These are phyloP conservation scores for Myrmecobius fasciatus DNA, from an alignment of 2,113 vertebrate genomes.

Conservation along the genomic window DNA sequence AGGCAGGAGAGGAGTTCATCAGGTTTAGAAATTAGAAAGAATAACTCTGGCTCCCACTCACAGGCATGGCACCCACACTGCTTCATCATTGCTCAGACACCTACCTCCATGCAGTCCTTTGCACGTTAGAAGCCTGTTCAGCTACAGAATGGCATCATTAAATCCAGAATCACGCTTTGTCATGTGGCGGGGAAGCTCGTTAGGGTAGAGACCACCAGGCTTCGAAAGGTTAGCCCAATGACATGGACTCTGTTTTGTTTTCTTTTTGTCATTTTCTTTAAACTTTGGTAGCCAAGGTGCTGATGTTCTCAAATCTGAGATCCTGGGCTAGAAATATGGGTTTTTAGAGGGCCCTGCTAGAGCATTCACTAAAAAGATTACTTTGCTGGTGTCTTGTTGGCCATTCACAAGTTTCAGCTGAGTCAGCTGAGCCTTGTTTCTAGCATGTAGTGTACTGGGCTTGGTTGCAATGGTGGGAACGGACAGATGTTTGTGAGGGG, in stretches of 20 bases:
- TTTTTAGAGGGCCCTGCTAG: conserved; percentile 32
- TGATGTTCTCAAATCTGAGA: conserved; percentile 7
- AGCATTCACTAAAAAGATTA: conserved; percentile 28
- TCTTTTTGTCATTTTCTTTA: conserved; percentile 24
- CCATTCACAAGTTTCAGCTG: conserved; percentile 37
- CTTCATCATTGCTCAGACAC: conserved; percentile 38
- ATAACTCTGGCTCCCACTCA: conserved; percentile 26
- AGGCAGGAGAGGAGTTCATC: not conserved
- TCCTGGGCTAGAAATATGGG: conserved; percentile 46
- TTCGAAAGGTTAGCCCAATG: conserved; percentile 51
- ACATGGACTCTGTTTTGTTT: not conserved
- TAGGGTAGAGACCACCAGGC: not conserved
- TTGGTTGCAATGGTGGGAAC: conserved; percentile 41
- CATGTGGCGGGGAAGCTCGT: not conserved
- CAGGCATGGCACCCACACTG: conserved; percentile 60
- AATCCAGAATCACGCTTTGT: not conserved
- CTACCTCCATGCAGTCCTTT: conserved; percentile 25
- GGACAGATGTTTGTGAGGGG: conserved; percentile 62
- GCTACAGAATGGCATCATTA: conserved; percentile 7
- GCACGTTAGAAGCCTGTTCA: conserved; percentile 60
- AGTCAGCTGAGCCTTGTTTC: conserved; percentile 49
- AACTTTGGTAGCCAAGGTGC: conserved; percentile 45
- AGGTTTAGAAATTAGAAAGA: not conserved
- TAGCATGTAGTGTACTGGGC: conserved; percentile 59
- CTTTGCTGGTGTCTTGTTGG: conserved; percentile 39